Percentiles rank a stretch among this genome's conserved stretches.
Conservation (phyloP, 2,888 invertebrate species). For the Xylophagus ater region DNA sequence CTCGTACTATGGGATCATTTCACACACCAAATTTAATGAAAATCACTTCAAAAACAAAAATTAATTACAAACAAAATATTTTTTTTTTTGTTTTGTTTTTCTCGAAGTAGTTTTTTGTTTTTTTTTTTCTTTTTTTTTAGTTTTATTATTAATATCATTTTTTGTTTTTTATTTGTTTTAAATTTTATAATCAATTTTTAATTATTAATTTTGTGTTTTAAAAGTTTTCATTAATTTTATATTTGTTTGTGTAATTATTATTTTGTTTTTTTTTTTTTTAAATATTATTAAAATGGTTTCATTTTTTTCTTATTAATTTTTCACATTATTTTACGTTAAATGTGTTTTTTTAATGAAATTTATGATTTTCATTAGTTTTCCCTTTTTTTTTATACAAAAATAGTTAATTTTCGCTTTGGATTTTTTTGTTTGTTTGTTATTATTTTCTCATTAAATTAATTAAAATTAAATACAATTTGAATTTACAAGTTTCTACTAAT, state of each 20-base stretch:
- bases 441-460: constrained; percentile 6
- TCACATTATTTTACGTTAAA: constrained; percentile 6
- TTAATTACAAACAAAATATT: too few species aligned
- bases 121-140: constrained; percentile 17
- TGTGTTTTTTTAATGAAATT: constrained; percentile 14
- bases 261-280: constrained; percentile 12
- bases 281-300: constrained; percentile 17
- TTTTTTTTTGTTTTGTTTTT: constrained; percentile 12
- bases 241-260: constrained; percentile 1
- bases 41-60: too few species aligned
- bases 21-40: too few species aligned
- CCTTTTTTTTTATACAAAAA: too few species aligned
- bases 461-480: too few species aligned
- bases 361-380: too few species aligned
- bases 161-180: constrained; percentile 13
- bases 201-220: constrained; percentile 6
- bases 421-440: neutral
- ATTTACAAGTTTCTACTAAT: too few species aligned
- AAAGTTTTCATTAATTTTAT: constrained; percentile 14
- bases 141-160: constrained; percentile 19
- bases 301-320: constrained; percentile 13
- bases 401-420: constrained; percentile 9
- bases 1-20: too few species aligned
- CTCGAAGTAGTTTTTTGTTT: constrained; percentile 17
- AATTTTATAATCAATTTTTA: constrained; percentile 5